These are phyloP conservation scores for Callinectes sapidus DNA, from an alignment of 2,888 invertebrate genomes.

Conservation along the genomic window DNA sequence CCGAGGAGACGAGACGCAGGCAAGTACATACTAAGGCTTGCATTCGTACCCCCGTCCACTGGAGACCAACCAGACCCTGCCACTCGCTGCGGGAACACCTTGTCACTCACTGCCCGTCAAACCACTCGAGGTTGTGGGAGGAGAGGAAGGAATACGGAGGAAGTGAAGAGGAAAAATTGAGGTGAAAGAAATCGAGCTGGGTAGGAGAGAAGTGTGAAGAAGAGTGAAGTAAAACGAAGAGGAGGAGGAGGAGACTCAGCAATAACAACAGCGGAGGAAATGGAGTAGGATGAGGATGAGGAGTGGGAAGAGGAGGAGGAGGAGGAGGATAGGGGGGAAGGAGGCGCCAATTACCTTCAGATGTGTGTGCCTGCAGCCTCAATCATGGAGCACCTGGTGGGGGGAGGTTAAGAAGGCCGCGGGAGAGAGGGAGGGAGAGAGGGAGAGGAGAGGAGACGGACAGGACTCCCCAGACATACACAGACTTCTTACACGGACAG, in stretches of 20 bases:
- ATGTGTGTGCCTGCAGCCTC: neutral
- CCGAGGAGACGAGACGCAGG: neutral
- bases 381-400: neutral
- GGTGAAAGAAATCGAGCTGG: neutral
- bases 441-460: neutral
- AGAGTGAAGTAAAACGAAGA: neutral
- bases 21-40: neutral
- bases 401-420: conserved; percentile 7
- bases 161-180: neutral
- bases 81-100: neutral
- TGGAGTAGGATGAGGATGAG: neutral
- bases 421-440: neutral
- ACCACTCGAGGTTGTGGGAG: neutral
- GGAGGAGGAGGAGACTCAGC: too few species aligned
- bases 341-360: neutral
- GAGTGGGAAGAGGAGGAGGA: neutral
- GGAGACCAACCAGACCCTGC: neutral
- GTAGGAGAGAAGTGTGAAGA: neutral
- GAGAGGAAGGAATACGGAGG: neutral
- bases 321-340: neutral
- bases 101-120: neutral
- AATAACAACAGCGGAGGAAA: neutral
- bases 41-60: neutral
- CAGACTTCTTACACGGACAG: neutral
- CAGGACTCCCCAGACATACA: neutral